Conservation (phyloP, 2,113 vertebrate genomes). For the Ornithorhynchus anatinus region DNA sequence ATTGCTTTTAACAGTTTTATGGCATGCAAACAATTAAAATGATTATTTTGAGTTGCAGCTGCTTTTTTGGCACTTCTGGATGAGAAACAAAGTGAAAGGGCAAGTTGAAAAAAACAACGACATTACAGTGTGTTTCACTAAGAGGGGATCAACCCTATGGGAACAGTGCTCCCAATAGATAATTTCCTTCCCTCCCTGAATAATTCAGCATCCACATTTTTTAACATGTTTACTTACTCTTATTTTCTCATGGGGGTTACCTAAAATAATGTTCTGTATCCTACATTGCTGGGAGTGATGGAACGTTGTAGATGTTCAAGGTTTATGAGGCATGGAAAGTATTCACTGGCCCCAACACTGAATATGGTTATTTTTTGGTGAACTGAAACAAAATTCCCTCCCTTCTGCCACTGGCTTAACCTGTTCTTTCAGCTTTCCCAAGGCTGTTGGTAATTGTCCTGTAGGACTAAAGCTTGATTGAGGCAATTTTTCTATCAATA, state of each 20-base stretch:
- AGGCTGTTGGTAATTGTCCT: too few species aligned
- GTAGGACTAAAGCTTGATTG: too few species aligned
- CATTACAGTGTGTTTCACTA: neutral
- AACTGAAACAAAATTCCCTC: too few species aligned
- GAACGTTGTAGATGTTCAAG: neutral
- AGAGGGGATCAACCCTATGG: neutral
- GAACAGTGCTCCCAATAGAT: neutral
- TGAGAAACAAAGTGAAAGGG: slow-evolving; percentile 13
- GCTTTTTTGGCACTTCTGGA: slow-evolving; percentile 34
- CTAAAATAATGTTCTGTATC: neutral
- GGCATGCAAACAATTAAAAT: slow-evolving; percentile 68
- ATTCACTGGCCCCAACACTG: neutral
- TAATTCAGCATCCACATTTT: neutral
- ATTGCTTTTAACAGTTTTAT: slow-evolving; percentile 73
- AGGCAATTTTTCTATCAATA: too few species aligned
- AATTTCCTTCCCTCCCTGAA: neutral
- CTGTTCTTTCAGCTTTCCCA: too few species aligned
- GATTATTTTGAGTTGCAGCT: slow-evolving; percentile 57
- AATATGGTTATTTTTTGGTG: neutral
- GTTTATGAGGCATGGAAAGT: neutral
- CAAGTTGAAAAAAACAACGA: slow-evolving; percentile 5
- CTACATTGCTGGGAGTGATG: neutral
- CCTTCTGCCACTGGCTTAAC: too few species aligned
- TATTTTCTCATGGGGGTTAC: neutral
- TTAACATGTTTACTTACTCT: neutral